Evolutionary conservation across 2,113 vertebrate genomes (phyloP), one percentile per base, ranked within the genome.

Genomic region (Serinus canaria): DNA sequence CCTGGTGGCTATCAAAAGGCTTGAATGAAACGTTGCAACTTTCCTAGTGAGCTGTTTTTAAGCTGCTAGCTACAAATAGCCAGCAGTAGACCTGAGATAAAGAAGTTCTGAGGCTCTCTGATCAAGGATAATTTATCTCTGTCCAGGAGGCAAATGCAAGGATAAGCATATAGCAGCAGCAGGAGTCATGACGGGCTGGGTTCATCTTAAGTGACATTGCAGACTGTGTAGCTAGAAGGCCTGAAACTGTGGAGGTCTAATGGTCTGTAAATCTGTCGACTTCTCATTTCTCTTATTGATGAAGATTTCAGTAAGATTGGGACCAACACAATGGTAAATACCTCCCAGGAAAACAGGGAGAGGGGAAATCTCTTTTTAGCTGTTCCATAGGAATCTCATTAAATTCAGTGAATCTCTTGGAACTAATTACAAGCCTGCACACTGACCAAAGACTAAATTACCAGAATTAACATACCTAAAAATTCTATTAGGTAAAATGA

Each of bases 171-270:
- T 12, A 78, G 20, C 33, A 82, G 23, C 23, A 78, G 25, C 44
- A 67, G 9, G 21, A 72, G 8, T 41, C 74, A 11, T 28, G 16
- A 24, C 9, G 15, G 19, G 11, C 11, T 0, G 0, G 11, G 60
- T 68, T 83, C 27, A n/a, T 53, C 20, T 47, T 55, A 52, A 60
- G 11, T 70, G 23, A 50, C 4, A 8, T 3, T n/a, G 22, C 13
- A 35, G 30, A 11, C 8, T 56, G 21, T 52, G 15, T 47, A 81
- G 37, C 8, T 21, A 27, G 35, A 68, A 83, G 58, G 15, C 16
- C 52, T 75, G 62, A 53, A 77, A 75, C 28, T 59, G 8, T 37
- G 28, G 20, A 35, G 18, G 37, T 83, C 24, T 72, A 50, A 37
- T n/a, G 58, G n/a, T 58, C 50, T 74, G 30, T 70, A 83, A 73